phyloP scores from a whole-genome alignment of 92 coral and sea anemone genomes.

The Actinostola sp. region DNA sequence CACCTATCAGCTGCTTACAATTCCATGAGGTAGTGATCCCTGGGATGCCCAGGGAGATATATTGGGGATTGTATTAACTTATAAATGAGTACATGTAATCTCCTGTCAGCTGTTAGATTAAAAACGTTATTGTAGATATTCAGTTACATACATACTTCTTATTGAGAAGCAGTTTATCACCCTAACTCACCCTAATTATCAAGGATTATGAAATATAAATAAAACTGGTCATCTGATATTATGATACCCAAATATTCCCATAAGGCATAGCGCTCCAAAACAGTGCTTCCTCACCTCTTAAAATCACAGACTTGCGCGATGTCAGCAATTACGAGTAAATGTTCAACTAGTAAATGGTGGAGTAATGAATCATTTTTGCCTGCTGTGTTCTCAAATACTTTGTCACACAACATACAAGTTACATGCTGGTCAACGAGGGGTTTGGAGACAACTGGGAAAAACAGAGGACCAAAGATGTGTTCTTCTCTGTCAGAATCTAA shows the following conservation, averaged over 20 bases:
- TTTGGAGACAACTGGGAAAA: neutral
- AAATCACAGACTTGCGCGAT: slow-evolving; percentile 85
- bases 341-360: slow-evolving; percentile 87
- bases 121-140: no score
- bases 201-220: neutral
- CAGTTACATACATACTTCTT: no score
- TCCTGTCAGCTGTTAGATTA: no score
- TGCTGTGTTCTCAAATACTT: slow-evolving; percentile 75
- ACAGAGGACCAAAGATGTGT: slow-evolving; percentile 27
- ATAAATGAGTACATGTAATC: no score
- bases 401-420: slow-evolving; percentile 90
- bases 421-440: slow-evolving; percentile 27
- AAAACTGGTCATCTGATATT: no score
- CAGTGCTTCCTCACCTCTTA: slow-evolving; percentile 66
- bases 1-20: no score
- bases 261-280: neutral
- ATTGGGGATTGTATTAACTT: no score
- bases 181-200: no score
- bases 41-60: no score
- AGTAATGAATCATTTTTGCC: slow-evolving; percentile 84
- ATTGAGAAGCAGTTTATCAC: no score
- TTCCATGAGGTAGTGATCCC: no score
- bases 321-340: slow-evolving; percentile 91
- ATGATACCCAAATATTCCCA: neutral
- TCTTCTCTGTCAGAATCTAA: slow-evolving; percentile 7